These are phyloP conservation scores for Drosophila willistoni DNA, from an alignment of 1,140 invertebrate genomes.

Conservation along the genomic window DNA sequence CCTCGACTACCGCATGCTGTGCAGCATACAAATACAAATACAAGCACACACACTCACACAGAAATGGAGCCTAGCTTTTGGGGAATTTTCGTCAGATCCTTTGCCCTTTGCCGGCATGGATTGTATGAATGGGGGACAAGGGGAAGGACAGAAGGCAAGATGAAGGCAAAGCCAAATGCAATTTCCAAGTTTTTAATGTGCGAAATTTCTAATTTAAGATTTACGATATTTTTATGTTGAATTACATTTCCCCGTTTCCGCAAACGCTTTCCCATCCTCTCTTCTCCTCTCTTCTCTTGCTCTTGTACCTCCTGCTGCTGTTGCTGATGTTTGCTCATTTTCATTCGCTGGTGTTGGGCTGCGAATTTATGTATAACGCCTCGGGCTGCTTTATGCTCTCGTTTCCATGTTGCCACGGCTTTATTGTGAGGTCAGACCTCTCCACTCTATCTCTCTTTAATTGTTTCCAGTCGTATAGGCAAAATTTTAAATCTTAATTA, in stretches of 20 bases:
- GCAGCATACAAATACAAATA: slow-evolving; percentile 34
- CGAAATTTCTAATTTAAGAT: slow-evolving; percentile 82
- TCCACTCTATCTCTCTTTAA: slow-evolving; percentile 45
- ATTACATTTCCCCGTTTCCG: slow-evolving; percentile 57
- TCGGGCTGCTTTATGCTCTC: slow-evolving; percentile 38
- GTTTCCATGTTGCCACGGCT: slow-evolving; percentile 46
- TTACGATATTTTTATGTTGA: slow-evolving; percentile 82
- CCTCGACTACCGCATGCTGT: slow-evolving; percentile 5
- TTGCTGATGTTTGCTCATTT: slow-evolving; percentile 59
- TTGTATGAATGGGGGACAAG: slow-evolving; percentile 28
- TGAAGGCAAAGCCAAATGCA: slow-evolving; percentile 63
- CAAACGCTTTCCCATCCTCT: not conserved
- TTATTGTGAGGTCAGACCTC: slow-evolving; percentile 53
- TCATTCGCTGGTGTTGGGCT: slow-evolving; percentile 69
- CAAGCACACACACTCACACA: slow-evolving; percentile 18
- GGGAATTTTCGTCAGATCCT: slow-evolving; percentile 54
- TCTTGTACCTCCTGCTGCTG: slow-evolving; percentile 55
- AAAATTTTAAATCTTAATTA: slow-evolving; percentile 50
- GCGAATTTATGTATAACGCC: slow-evolving; percentile 55
- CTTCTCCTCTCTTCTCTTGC: not conserved
- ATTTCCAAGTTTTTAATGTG: slow-evolving; percentile 82
- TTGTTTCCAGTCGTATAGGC: slow-evolving; percentile 44
- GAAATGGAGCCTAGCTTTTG: slow-evolving; percentile 36
- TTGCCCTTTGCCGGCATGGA: slow-evolving; percentile 20
- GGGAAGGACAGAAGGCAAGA: not conserved